phyloP scores from a whole-genome alignment of 2,888 invertebrate species.

The Trissonchulus sp. region DNA sequence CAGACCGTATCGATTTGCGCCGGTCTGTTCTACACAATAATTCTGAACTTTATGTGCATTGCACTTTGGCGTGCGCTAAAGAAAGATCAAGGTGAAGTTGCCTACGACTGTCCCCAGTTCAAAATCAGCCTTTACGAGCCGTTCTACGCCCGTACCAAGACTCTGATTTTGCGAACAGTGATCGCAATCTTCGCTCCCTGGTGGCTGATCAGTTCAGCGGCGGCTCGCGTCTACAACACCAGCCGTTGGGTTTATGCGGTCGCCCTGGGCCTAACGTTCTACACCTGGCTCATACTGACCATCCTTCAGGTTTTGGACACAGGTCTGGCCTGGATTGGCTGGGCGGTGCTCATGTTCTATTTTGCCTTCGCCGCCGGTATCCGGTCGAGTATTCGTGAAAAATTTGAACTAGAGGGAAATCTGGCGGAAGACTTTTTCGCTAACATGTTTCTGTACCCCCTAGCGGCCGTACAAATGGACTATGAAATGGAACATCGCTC shows the following conservation, averaged over 20 bases:
- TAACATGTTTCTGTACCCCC: background rate
- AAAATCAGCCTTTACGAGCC: background rate
- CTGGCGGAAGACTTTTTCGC: constrained; percentile 26
- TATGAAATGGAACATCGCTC: constrained; percentile 18
- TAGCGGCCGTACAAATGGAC: constrained; percentile 18
- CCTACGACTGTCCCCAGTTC: background rate
- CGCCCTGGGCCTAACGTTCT: background rate
- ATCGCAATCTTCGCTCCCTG: constrained; percentile 1
- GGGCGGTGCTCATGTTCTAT: background rate
- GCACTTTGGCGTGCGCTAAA: constrained; percentile 2
- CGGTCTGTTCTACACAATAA: constrained; percentile 17
- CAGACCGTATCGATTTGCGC: constrained; percentile 6
- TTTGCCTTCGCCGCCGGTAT: constrained; percentile 5
- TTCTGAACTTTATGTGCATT: constrained; percentile 20
- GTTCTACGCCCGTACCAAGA: background rate
- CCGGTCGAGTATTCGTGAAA: constrained; percentile 13
- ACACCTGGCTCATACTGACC: constrained; percentile 15
- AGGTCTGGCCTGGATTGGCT: background rate
- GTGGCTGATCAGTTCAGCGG: constrained; percentile 1
- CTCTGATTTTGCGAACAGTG: background rate
- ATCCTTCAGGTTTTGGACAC: constrained; percentile 2
- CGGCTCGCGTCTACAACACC: background rate
- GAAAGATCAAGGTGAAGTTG: background rate
- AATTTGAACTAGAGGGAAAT: constrained; percentile 10
- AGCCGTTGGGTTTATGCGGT: background rate